Base-by-base conservation (phyloP, 1,140 invertebrate genomes). In the Choristoneura fumiferana region DNA sequence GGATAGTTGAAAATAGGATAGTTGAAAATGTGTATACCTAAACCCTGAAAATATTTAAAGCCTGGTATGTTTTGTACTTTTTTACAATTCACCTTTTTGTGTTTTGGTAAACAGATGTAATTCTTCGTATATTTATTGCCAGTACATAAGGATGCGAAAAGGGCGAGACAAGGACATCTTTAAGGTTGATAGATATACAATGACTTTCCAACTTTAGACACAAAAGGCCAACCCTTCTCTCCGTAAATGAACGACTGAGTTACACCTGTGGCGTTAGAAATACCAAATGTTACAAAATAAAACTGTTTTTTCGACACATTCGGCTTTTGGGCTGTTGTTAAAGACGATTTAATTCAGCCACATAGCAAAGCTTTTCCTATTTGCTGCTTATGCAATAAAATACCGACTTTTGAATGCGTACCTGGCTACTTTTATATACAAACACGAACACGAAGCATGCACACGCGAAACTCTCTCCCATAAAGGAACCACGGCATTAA, bases 151-250 rank as follows among this genome's bases (percentile, higher is more conserved):
- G 22, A 29, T 33, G 18, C 12, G 53, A 37, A 54, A 14, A 54
- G 53, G 35, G 34, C 43, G 2, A 37, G 35, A 12, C 35, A 49
- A 3, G 43, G 43, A 14, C 43, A 49, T 49, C 43, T 22, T 49
- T 49, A n/a, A 49, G n/a, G 18, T 22, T 22, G 22, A 49, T 49
- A 49, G 22, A 49, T 49, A 33, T 49, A 13, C 43, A 33, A 49
- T 49, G 43, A 49, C 43, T 49, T 49, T 49, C 22, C 1, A 49
- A 49, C 22, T 29, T 29, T 29, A 29, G 34, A 34, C 52, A n/a
- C 52, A 36, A 36, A 35, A 8, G 13, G 15, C 33, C 14, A 14
- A 54, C 14, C 29, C 29, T 36, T 36, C 33, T 54, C 52, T 36
- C 13, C 15, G 0, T 54, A 6, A 54, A 35, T 8, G 15, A 36